These are phyloP conservation scores for Tenthredo livida DNA, from an alignment of 2,888 invertebrate species.

Conservation along the genomic window DNA sequence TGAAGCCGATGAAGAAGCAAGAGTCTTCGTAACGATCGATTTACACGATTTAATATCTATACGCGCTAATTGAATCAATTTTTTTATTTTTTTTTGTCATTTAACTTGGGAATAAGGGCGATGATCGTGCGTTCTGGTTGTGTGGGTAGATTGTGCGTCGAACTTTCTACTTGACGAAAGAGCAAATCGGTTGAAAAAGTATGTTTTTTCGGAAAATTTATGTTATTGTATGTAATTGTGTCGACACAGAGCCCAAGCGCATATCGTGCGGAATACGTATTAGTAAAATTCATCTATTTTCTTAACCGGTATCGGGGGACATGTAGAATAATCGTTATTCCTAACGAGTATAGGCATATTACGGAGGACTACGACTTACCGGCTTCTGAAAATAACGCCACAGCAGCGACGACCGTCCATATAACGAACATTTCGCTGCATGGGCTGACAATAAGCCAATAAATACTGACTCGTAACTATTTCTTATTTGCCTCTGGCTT, in stretches of 20 bases:
- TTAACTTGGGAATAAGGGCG: background rate
- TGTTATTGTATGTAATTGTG: background rate
- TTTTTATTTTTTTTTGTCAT: background rate
- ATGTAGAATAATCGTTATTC: background rate
- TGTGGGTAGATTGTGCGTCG: background rate
- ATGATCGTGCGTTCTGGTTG: background rate
- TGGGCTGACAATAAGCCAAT: conserved; percentile 60
- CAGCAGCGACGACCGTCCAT: conserved; percentile 63
- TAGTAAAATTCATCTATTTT: conserved; percentile 13
- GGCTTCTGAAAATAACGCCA: conserved; percentile 63
- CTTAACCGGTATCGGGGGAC: background rate
- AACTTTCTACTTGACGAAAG: conserved; percentile 12
- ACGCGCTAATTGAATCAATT: background rate
- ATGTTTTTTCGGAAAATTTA: background rate
- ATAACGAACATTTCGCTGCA: conserved; percentile 70
- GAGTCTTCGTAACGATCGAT: background rate
- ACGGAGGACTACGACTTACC: conserved; percentile 61
- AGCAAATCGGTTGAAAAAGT: background rate
- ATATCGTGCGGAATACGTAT: background rate
- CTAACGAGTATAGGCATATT: background rate
- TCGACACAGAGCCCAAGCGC: background rate
- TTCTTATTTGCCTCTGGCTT: background rate
- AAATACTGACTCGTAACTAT: conserved; percentile 5
- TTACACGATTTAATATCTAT: background rate
- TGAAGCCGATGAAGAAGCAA: background rate